Evolutionary conservation across 2,113 vertebrate genomes (phyloP).

Genomic region (Toxotes chatareus): DNA sequence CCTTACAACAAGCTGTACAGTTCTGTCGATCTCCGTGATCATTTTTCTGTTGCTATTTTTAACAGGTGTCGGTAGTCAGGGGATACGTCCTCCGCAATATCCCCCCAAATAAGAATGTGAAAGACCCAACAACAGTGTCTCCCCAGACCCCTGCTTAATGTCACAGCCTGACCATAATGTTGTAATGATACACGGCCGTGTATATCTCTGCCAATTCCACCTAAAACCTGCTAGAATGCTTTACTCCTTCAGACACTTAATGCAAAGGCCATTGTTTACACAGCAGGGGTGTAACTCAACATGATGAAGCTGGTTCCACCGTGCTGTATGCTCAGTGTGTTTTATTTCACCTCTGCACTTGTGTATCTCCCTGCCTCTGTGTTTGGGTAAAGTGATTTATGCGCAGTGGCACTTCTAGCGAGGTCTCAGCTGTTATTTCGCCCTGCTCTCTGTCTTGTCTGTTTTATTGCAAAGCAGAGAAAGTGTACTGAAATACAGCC

Average conservation of each 20-base stretch:
- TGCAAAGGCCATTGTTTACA: neutral
- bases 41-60: no score
- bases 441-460: constrained; percentile 19
- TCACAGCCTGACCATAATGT: no score
- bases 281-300: constrained; percentile 28
- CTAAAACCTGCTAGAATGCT: neutral
- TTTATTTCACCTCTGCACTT: constrained; percentile 27
- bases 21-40: no score
- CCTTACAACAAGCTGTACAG: no score
- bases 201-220: neutral
- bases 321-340: neutral
- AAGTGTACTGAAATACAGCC: constrained; percentile 13
- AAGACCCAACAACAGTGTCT: no score
- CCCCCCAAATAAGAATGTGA: no score
- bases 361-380: constrained; percentile 31
- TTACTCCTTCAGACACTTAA: neutral
- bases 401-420: constrained; percentile 1
- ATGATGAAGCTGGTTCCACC: constrained; percentile 14
- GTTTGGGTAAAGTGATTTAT: constrained; percentile 65
- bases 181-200: neutral
- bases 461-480: constrained; percentile 8
- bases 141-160: no score
- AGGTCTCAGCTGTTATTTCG: constrained; percentile 47
- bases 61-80: no score
- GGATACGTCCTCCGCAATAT: no score